Base-by-base conservation (phyloP, 2,113 vertebrate species). In the Amblyopsis rosae region DNA sequence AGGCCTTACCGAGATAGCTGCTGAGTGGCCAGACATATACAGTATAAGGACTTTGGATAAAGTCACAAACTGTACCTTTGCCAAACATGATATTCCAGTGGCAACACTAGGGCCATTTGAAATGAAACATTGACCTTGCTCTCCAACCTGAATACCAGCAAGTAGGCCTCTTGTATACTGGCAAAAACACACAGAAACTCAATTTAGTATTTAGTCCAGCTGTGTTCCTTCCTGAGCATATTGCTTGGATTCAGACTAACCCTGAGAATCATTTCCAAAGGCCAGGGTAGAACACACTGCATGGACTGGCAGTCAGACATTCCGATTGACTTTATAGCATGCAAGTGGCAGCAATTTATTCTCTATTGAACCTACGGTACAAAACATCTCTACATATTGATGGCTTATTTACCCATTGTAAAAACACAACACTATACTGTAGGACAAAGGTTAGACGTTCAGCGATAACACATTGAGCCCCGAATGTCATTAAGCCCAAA, bases 171-270 rank as follows among this genome's bases (percentile, higher is more conserved):
- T 49, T 26, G 48, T 58, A 41, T 67, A 57, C 61, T 12, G 49
- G 32, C 64, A 63, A 45, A 19, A 19, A 62, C 54, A 63, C 17
- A 47, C 64, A 35, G 2, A 80, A 67, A 11, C 13, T 3, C 33
- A 58, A 78, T 68, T 70, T 79, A 55, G 50, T 53, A 49, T 75
- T 73, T 61, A 66, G 56, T 70, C 62, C 54, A 49, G 48, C 73
- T 72, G 65, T 79, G 26, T 26, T 26, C 26, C 86, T 88, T 88
- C 81, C 85, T 80, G 47, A 82, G 83, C 70, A 83, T 82, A 89
- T 88, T 85, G 79, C 77, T 72, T 5, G 67, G 85, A 82, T 86
- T 82, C 79, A 81, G 62, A 62, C 64, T 51, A 56, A 66, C 56
- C 65, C 67, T 60, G 0, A 16, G 57, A 79, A 47, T 69, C 64